Base-by-base conservation (phyloP, 30 jellyfish, hydroid and myxozoan species). In the Aurelia aurita region DNA sequence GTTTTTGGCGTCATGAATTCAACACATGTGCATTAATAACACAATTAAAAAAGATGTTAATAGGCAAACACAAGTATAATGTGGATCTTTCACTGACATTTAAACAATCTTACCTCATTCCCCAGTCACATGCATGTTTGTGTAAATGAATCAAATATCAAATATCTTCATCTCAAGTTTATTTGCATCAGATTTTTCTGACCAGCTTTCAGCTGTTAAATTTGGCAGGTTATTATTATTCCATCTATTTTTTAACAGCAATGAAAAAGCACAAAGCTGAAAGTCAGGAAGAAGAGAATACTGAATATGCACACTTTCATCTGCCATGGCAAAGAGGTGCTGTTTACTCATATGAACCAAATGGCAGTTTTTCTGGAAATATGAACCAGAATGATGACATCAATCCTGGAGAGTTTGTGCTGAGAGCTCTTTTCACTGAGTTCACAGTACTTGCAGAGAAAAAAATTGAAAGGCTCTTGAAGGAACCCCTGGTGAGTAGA, bases 371-470 rank as follows among this genome's bases (percentile, higher is more conserved):
- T 44, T 20, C 53, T 69, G 88, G 45, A 18, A 79, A 72, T 27
- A 64, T 72, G 23, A 61, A 22, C 31, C 80, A 72, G 12, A 28
- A 26, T 22, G 98, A 91, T 60, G 97, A 87, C 28, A 66, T 87
- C 80, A 93, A 87, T 80, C 98, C 98, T 28, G 98, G 98, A 23
- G 98, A 93, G 82, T 93, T 77, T 93, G 98, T 93, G 13, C 64
- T 93, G 88, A 89, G 96, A 82, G 96, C 97, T 1, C 88, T 93
- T 23, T 93, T 93, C 82, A 93, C 96, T 27, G 98, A 93, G 72
- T 93, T 93, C 89, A 93, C 98, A 25, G 85, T 81, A 44, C 94
- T 93, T 68, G 98, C 98, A 28, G 97, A 93, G 75, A 88, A 76
- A 74, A 93, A 93, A 61, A 93, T 93, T 81, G 98, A 93, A 67